Conservation (phyloP, 2,888 invertebrate species). For the Steinernema scapterisci region DNA sequence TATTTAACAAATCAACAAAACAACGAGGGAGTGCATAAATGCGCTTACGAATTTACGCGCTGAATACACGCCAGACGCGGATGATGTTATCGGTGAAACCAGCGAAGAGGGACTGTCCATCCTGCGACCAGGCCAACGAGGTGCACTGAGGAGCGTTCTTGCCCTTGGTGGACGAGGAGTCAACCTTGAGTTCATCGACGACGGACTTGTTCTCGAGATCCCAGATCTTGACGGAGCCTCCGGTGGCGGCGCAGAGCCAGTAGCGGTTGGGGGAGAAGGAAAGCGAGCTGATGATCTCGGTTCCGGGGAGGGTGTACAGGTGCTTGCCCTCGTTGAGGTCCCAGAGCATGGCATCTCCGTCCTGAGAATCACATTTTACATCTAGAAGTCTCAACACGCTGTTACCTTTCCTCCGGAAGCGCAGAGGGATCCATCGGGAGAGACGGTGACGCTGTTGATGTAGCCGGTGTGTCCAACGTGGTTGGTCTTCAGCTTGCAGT, state of each 20-base stretch:
- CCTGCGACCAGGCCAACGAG: slow-evolving; percentile 91
- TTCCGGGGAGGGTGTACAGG: slow-evolving; percentile 95
- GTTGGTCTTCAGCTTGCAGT: slow-evolving; percentile 97
- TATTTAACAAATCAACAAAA: slow-evolving; percentile 33
- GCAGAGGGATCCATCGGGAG: slow-evolving; percentile 97
- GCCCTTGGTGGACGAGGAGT: slow-evolving; percentile 78
- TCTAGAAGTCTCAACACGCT: not conserved
- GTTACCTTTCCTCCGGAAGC: slow-evolving; percentile 93
- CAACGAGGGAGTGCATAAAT: slow-evolving; percentile 12
- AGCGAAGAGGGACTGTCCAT: slow-evolving; percentile 93
- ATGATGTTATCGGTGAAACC: slow-evolving; percentile 96
- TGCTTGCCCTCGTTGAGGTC: slow-evolving; percentile 99
- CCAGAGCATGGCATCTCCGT: slow-evolving; percentile 99
- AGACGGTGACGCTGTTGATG: slow-evolving; percentile 96
- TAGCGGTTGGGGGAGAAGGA: slow-evolving; percentile 98
- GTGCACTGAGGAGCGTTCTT: slow-evolving; percentile 92
- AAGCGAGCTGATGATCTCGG: slow-evolving; percentile 94
- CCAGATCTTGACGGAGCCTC: slow-evolving; percentile 98
- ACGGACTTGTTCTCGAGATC: slow-evolving; percentile 99
- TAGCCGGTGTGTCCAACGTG: slow-evolving; percentile 96
- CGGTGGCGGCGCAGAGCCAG: slow-evolving; percentile 98
- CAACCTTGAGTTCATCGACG: slow-evolving; percentile 97
- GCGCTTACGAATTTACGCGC: slow-evolving; percentile 40
- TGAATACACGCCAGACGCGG: slow-evolving; percentile 92
- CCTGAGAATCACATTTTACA: slow-evolving; percentile 71